phyloP scores from a whole-genome alignment of 2,797 vertebrate species.

The Tiaroga cobitis region DNA sequence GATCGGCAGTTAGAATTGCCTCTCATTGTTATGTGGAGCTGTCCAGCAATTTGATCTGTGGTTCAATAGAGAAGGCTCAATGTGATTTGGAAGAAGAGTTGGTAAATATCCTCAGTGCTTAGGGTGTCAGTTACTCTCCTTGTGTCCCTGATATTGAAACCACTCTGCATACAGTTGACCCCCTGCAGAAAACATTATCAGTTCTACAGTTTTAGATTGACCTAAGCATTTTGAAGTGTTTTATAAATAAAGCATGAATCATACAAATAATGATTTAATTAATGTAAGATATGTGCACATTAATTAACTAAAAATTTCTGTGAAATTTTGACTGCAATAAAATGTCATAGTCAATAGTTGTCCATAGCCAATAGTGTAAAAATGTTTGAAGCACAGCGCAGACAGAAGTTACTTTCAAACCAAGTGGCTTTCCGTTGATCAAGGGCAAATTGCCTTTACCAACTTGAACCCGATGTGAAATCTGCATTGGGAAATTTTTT shows the following conservation, averaged over 20 bases:
- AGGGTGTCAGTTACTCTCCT: conserved; percentile 25
- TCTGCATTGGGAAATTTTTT: neutral
- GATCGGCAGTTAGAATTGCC: conserved; percentile 76
- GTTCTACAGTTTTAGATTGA: conserved; percentile 5
- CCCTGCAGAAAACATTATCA: conserved; percentile 3
- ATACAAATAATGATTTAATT: neutral
- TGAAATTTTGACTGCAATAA: neutral
- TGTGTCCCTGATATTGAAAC: conserved; percentile 30
- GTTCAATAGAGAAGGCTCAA: conserved; percentile 76
- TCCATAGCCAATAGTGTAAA: neutral
- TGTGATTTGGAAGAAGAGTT: conserved; percentile 61
- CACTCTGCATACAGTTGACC: neutral
- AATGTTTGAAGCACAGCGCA: neutral
- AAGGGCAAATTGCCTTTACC: neutral
- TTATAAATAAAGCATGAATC: conserved; percentile 2
- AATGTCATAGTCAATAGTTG: neutral
- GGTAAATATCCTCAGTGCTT: conserved; percentile 62
- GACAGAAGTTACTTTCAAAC: neutral
- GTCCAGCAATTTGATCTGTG: conserved; percentile 76
- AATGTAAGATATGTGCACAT: neutral
- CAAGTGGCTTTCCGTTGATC: neutral
- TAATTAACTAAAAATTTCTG: neutral
- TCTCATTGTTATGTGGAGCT: conserved; percentile 73
- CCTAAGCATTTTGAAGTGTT: conserved; percentile 6
- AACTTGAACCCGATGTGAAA: neutral